Evolutionary conservation across 2,113 vertebrate genomes (phyloP).

Genomic region (Marmota monax): DNA sequence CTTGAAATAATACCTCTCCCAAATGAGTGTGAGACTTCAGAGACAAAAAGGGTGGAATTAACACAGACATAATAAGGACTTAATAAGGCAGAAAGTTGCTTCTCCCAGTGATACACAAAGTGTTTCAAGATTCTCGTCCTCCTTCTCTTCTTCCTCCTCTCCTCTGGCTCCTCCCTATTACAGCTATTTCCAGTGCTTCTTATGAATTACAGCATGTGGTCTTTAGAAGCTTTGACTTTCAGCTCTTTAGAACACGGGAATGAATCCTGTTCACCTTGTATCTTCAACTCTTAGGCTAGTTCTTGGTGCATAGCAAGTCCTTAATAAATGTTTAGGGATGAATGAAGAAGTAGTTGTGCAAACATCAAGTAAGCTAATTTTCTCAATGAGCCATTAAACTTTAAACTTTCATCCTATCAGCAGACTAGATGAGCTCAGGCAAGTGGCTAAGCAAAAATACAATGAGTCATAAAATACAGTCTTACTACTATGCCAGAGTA

Average conservation of each 20-base stretch:
- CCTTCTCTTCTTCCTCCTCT: neutral
- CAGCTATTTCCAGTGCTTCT: neutral
- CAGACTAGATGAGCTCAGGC: neutral
- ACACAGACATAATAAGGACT: neutral
- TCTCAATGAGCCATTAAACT: constrained; percentile 6
- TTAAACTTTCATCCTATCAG: constrained; percentile 24
- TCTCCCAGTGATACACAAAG: neutral
- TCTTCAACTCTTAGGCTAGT: neutral
- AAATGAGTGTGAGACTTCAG: constrained; percentile 32
- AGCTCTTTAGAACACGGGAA: neutral
- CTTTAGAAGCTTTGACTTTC: constrained; percentile 21
- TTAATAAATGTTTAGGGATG: neutral
- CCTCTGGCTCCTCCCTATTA: rapidly evolving
- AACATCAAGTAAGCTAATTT: constrained; percentile 42
- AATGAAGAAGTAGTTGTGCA: neutral
- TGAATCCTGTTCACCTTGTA: neutral
- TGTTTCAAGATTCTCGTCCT: neutral
- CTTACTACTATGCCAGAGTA: neutral
- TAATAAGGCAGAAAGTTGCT: neutral
- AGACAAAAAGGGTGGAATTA: neutral
- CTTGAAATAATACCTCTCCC: constrained; percentile 4
- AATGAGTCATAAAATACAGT: neutral
- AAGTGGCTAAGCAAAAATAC: neutral
- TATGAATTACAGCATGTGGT: neutral
- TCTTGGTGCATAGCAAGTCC: neutral